phyloP scores from a whole-genome alignment of 30 jellyfish, hydroid and myxozoan genomes.

The Cassiopea xamachana region DNA sequence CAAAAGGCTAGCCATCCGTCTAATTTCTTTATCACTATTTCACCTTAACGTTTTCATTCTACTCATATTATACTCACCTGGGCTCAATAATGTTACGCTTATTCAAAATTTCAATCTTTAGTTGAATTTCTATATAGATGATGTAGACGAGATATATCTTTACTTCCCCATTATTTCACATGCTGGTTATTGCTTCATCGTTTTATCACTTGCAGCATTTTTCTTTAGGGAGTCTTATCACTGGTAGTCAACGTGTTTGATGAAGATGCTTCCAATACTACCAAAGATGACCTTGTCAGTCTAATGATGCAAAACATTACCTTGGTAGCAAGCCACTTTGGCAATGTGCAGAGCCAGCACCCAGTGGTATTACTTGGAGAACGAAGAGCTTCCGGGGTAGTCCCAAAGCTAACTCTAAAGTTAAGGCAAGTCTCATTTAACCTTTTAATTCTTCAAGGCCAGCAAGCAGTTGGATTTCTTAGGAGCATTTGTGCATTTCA shows the following conservation, averaged over 20 bases:
- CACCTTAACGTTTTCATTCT: no score
- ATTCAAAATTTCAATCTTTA: no score
- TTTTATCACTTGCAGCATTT: not conserved
- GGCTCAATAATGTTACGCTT: no score
- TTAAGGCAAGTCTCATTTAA: conserved; percentile 4
- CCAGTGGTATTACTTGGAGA: conserved; percentile 7
- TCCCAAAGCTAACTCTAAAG: conserved; percentile 28
- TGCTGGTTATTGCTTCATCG: no score
- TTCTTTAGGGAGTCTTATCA: conserved; percentile 15
- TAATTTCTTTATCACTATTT: no score
- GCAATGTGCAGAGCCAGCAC: not conserved
- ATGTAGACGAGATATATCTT: no score
- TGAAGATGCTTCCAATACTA: conserved; percentile 2
- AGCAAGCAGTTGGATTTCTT: no score
- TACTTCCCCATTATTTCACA: no score
- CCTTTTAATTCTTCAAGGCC: not conserved
- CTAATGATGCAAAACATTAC: conserved; percentile 9
- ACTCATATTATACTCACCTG: no score
- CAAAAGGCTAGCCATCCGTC: no score
- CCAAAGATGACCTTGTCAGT: conserved; percentile 17
- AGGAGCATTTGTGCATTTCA: no score
- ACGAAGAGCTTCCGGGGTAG: conserved; percentile 3
- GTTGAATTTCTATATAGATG: no score
- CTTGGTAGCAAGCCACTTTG: not conserved
- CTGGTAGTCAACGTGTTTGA: conserved; percentile 17